Conservation (phyloP, 2,888 invertebrate genomes). For the Zygogramma bicolorata region DNA sequence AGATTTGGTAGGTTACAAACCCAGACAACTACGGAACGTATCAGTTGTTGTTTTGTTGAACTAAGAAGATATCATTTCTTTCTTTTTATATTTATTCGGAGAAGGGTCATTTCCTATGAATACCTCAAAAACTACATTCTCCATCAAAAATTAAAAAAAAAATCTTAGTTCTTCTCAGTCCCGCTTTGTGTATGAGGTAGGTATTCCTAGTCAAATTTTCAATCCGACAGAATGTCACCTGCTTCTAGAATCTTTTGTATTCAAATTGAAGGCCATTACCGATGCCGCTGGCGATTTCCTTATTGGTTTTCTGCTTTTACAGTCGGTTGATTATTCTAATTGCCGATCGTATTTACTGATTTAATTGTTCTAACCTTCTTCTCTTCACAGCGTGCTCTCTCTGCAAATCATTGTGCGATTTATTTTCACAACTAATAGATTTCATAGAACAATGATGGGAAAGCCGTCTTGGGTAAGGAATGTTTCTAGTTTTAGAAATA, state of each 20-base stretch:
- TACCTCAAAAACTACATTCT: too few relatives aligned
- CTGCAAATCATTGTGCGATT: background rate
- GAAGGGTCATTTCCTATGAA: too few relatives aligned
- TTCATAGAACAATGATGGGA: constrained; percentile 6
- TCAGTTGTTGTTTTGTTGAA: too few relatives aligned
- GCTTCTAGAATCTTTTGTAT: background rate
- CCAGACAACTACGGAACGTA: too few relatives aligned
- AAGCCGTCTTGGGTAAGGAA: background rate
- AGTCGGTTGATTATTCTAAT: constrained; percentile 38
- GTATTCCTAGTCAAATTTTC: too few relatives aligned
- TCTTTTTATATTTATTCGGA: too few relatives aligned
- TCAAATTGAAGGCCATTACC: background rate
- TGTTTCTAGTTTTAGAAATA: background rate
- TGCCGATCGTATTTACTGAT: constrained; percentile 33
- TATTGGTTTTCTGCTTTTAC: constrained; percentile 41
- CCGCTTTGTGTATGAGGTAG: too few relatives aligned
- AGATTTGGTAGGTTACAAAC: too few relatives aligned
- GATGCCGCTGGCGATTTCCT: constrained; percentile 27
- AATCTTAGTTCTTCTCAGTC: too few relatives aligned
- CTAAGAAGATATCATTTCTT: too few relatives aligned
- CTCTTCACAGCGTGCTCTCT: constrained; percentile 26
- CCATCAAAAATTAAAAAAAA: too few relatives aligned
- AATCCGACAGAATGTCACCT: background rate
- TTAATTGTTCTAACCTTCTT: constrained; percentile 42
- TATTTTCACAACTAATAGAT: constrained; percentile 1